Evolutionary conservation across 1,140 invertebrate species (phyloP), one percentile per base, ranked within the genome.

Genomic region (Pachypsylla venusta): DNA sequence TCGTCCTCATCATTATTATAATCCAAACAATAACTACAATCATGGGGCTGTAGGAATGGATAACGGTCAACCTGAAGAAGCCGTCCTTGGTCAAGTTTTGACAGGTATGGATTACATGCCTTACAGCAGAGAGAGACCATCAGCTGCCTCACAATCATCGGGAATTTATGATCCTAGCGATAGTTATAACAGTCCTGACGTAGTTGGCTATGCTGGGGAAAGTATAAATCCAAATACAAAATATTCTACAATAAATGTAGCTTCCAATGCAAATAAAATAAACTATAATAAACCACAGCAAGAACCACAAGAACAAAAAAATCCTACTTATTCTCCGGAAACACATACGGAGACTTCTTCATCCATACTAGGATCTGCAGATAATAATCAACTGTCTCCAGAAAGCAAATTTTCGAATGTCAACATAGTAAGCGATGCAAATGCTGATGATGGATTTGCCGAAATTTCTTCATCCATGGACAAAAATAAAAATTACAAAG

Each of bases 31-130:
- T n/a, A n/a, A n/a, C n/a, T 55, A 28, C n/a, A 48, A 48, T n/a
- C 42, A 48, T 48, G 42, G 42, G 4, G 40, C 42, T 3, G 39
- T 48, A 19, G 65, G 64, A 25, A 48, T 62, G 10, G 65, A 67
- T 39, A 64, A 66, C 56, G 80, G 79, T 1, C 79, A 83, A 67
- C 76, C 77, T 10, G 84, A 87, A 70, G 83, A 85, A 69, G 82
- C 84, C 67, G 80, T 84, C 58, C 74, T 85, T 24, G 79, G 80
- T 2, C 83, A 84, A 67, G 81, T 85, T 1, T 74, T 84, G 19
- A 79, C 83, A 54, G 82, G 82, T 25, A 65, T 66, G 62, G 65
- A 61, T 57, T 60, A 63, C 24, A 64, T 60, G 16, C 55, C 60
- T n/a, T 61, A 62, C 27, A 58, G 57, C 25, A 28, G 59, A 57